Percentiles rank a stretch among this genome's conserved stretches.
Evolutionary conservation across 1,140 invertebrate species (phyloP).

Genomic region (Notospermus geniculatus): DNA sequence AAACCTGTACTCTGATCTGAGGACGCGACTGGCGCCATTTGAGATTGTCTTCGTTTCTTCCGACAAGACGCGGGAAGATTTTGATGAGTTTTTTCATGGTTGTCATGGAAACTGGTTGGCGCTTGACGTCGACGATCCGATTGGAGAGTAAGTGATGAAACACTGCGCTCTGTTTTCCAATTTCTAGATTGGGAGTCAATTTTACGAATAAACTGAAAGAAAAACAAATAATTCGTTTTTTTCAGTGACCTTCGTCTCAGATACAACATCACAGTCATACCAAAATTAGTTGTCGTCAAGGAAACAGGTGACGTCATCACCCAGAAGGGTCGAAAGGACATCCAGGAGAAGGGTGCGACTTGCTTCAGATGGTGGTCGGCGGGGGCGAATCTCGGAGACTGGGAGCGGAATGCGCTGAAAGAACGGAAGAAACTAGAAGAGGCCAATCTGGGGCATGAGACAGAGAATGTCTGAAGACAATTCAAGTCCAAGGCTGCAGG

Average conservation of each 20-base stretch:
- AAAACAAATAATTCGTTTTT: constrained; percentile 9
- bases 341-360: constrained; percentile 35
- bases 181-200: not conserved
- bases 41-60: constrained; percentile 3
- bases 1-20: not conserved
- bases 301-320: constrained; percentile 34
- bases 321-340: constrained; percentile 34
- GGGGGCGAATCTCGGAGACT: not conserved
- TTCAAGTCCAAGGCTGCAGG: too few relatives aligned
- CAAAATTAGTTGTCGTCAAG: constrained; percentile 35
- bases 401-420: not conserved
- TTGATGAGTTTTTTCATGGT: not conserved
- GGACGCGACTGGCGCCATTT: not conserved
- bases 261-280: constrained; percentile 32
- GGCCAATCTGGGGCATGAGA: too few relatives aligned
- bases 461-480: too few relatives aligned
- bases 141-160: not conserved
- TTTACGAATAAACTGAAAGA: not conserved
- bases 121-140: not conserved
- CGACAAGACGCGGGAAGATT: not conserved
- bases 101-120: constrained; percentile 6
- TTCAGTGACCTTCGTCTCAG: constrained; percentile 26
- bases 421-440: too few relatives aligned
- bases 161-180: not conserved
- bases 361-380: constrained; percentile 29